Percentiles rank a stretch among this genome's conserved stretches.
These are phyloP conservation scores for Serripes groenlandicus DNA, from an alignment of 2,888 invertebrate genomes.

Conservation along the genomic window DNA sequence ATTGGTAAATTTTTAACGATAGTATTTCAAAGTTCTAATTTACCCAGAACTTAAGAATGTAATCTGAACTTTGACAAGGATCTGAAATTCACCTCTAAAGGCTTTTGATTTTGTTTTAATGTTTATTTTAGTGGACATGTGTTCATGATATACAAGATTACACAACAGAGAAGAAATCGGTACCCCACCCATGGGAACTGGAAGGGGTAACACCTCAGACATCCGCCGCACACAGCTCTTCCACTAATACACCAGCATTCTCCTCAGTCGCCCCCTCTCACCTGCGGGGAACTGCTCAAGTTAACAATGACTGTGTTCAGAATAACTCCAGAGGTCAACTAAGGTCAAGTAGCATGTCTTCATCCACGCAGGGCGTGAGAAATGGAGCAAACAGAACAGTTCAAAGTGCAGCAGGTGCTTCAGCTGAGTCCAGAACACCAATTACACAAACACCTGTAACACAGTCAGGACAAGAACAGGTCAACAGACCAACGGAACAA, in stretches of 20 bases:
- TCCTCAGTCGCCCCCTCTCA: slow-evolving; percentile 65
- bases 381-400: background rate
- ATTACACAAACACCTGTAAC: background rate
- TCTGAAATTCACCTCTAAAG: no score
- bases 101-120: no score
- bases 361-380: background rate
- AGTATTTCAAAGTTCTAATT: no score
- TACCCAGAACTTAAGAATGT: no score
- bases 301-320: slow-evolving; percentile 5
- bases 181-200: slow-evolving; percentile 47
- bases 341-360: background rate
- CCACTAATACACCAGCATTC: slow-evolving; percentile 69
- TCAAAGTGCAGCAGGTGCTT: background rate
- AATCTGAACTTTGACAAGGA: no score
- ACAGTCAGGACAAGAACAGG: background rate
- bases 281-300: slow-evolving; percentile 14
- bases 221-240: slow-evolving; percentile 63
- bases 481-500: background rate
- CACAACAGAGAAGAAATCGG: slow-evolving; percentile 18
- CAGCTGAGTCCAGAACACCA: background rate
- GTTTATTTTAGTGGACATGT: slow-evolving; percentile 95
- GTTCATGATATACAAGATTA: slow-evolving; percentile 94
- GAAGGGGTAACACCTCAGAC: slow-evolving; percentile 64
- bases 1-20: no score
- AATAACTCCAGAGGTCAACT: slow-evolving; percentile 10